These are phyloP conservation scores for Hydrotaea cyrtoneurina DNA, from an alignment of 2,888 invertebrate species.

Conservation along the genomic window DNA sequence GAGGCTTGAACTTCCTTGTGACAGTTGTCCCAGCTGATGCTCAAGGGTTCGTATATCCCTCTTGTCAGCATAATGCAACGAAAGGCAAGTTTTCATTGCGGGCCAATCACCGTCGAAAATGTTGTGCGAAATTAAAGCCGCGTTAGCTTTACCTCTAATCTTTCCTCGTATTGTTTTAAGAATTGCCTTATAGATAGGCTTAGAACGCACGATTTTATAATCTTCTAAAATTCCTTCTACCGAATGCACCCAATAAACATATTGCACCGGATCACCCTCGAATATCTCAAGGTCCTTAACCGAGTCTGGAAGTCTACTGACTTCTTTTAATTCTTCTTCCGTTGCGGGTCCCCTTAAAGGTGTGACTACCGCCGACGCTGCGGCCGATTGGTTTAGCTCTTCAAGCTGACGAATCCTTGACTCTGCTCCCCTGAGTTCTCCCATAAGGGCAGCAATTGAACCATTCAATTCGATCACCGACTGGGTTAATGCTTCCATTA, in stretches of 20 bases:
- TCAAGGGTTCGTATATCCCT: conserved; percentile 64
- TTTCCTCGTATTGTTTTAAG: conserved; percentile 55
- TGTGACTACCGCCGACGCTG: not conserved
- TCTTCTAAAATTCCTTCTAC: conserved; percentile 59
- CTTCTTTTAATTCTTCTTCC: conserved; percentile 43
- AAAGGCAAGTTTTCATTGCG: conserved; percentile 63
- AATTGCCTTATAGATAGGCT: conserved; percentile 62
- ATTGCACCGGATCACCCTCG: conserved; percentile 60
- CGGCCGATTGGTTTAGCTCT: not conserved
- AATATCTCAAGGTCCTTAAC: conserved; percentile 59
- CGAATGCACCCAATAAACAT: conserved; percentile 60
- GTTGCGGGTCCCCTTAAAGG: conserved; percentile 17
- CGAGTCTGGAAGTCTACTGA: conserved; percentile 50
- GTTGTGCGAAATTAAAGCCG: conserved; percentile 56
- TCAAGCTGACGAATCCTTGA: not conserved
- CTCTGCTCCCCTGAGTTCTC: not conserved
- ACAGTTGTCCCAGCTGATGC: conserved; percentile 55
- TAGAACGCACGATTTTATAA: conserved; percentile 50
- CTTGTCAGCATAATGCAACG: conserved; percentile 69
- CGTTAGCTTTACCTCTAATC: conserved; percentile 54
- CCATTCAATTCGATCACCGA: not conserved
- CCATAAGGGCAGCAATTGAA: not conserved
- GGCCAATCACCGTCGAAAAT: conserved; percentile 63
- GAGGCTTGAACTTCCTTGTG: conserved; percentile 23
- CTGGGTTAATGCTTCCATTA: not conserved